These are phyloP conservation scores for Sarcophilus harrisii DNA, from an alignment of 2,797 vertebrate genomes.

Conservation along the genomic window DNA sequence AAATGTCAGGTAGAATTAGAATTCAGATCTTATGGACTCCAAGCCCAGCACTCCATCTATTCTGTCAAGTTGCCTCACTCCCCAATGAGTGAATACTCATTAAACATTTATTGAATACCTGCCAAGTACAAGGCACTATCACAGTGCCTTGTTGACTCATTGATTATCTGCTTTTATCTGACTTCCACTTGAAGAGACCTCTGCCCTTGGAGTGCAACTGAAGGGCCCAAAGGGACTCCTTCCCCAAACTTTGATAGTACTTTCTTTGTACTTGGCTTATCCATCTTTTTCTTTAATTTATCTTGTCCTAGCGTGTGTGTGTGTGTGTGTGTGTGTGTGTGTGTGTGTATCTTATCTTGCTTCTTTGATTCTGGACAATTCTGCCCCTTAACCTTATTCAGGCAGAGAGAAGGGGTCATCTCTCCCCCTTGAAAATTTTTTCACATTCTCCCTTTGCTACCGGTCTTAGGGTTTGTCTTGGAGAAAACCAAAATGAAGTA, in stretches of 20 bases:
- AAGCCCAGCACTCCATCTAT: background rate
- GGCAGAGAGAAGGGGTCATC: background rate
- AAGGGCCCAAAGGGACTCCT: background rate
- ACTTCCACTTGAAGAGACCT: background rate
- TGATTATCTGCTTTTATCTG: background rate
- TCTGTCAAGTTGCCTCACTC: background rate
- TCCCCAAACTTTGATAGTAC: background rate
- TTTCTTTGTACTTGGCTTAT: background rate
- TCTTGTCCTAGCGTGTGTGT: background rate
- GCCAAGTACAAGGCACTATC: background rate
- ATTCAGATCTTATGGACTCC: background rate
- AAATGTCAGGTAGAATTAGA: background rate
- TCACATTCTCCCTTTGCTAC: background rate
- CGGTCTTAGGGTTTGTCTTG: background rate
- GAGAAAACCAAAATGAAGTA: background rate
- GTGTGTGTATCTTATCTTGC: background rate
- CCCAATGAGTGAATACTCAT: too few species aligned
- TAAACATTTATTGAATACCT: background rate
- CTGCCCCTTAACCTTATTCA: background rate
- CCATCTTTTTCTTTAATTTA: background rate
- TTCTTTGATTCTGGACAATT: background rate
- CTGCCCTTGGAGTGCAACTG: background rate
- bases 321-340: background rate
- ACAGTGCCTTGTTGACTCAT: background rate
- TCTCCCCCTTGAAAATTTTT: background rate